Conservation (phyloP, 2,113 vertebrate species). For the Panthera tigris region DNA sequence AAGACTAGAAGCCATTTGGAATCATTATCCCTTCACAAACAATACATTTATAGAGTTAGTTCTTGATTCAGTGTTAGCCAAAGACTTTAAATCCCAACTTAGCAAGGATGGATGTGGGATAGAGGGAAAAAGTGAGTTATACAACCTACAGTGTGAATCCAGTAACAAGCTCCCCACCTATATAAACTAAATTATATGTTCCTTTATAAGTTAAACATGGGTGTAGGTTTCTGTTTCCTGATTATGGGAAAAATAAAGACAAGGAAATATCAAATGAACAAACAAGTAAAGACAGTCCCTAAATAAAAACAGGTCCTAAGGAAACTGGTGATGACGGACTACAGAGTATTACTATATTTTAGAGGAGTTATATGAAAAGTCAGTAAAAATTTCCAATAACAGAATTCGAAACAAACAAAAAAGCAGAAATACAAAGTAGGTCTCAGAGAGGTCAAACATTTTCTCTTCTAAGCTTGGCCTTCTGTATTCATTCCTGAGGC, state of each 20-base stretch:
- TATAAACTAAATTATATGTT: neutral
- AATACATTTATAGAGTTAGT: conserved; percentile 9
- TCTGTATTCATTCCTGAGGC: neutral
- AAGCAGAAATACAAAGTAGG: neutral
- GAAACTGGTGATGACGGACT: neutral
- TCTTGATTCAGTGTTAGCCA: neutral
- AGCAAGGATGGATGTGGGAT: neutral
- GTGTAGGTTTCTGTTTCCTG: neutral
- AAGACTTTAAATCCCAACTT: conserved; percentile 30
- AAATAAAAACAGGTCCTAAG: neutral
- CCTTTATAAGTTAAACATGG: neutral
- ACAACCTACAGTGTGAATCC: neutral
- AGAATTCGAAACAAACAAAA: conserved; percentile 36
- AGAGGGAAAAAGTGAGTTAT: neutral
- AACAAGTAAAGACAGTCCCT: neutral
- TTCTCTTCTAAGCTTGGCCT: neutral
- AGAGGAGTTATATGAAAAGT: neutral
- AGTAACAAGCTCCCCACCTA: neutral
- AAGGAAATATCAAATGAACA: conserved; percentile 11
- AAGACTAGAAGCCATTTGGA: conserved; percentile 10
- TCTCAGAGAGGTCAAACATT: neutral
- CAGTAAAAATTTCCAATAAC: neutral
- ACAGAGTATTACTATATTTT: neutral
- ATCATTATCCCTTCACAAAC: neutral
- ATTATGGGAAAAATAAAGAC: neutral